Evolutionary conservation across 2,888 invertebrate genomes (phyloP).

Genomic region (Philereme vetulata): DNA sequence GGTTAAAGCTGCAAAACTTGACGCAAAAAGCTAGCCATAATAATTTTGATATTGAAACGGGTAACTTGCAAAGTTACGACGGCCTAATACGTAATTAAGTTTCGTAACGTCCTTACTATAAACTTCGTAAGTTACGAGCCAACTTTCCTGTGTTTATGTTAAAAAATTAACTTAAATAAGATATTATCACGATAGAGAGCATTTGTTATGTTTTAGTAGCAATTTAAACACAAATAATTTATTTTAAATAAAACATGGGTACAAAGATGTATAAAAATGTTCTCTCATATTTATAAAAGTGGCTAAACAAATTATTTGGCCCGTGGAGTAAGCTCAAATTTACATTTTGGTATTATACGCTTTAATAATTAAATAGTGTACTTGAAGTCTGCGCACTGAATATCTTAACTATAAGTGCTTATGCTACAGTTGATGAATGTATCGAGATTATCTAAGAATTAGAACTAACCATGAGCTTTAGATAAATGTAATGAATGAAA

Average conservation of each 20-base stretch:
- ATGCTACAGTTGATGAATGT: not conserved
- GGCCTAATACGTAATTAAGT: constrained; percentile 7
- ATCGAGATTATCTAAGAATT: too few relatives aligned
- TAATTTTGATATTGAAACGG: constrained; percentile 11
- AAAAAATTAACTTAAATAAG: constrained; percentile 5
- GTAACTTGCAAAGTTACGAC: constrained; percentile 1
- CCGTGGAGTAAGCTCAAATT: constrained; percentile 1
- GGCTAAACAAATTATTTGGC: not conserved
- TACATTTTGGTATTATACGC: not conserved
- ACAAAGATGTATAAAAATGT: too few relatives aligned
- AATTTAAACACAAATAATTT: too few relatives aligned
- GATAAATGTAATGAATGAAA: too few relatives aligned
- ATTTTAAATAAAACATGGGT: too few relatives aligned
- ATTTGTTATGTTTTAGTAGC: constrained; percentile 6
- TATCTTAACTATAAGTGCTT: not conserved
- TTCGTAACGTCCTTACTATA: not conserved
- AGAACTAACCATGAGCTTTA: too few relatives aligned
- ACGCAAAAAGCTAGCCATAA: constrained; percentile 4
- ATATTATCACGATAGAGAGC: constrained; percentile 4
- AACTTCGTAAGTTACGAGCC: constrained; percentile 5
- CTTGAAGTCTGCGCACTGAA: not conserved
- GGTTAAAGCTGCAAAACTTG: constrained; percentile 6
- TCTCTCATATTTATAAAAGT: not conserved
- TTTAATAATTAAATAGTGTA: not conserved
- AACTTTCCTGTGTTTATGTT: not conserved